These are phyloP conservation scores for Nannoperca australis DNA, from an alignment of 2,797 vertebrate genomes.

Conservation along the genomic window DNA sequence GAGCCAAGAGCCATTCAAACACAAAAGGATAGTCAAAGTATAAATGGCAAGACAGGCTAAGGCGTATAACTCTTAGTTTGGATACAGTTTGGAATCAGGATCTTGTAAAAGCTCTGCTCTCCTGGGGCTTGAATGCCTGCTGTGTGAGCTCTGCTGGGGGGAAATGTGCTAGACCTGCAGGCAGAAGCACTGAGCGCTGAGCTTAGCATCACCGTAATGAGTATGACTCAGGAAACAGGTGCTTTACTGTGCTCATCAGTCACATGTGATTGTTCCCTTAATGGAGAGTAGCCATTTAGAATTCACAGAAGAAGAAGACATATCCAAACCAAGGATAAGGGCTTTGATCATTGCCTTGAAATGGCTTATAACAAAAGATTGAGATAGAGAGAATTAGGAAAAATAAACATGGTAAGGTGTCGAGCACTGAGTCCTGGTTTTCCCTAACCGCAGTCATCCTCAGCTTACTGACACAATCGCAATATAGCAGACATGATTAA, in stretches of 20 bases:
- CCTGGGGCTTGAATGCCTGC: background rate
- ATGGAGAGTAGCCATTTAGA: constrained; percentile 44
- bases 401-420: constrained; percentile 27
- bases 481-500: constrained; percentile 53
- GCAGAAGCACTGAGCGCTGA: constrained; percentile 11
- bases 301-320: constrained; percentile 21
- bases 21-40: background rate
- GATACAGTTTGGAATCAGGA: background rate
- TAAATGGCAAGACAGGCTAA: background rate
- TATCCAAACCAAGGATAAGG: constrained; percentile 20
- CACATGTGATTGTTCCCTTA: constrained; percentile 42
- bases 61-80: background rate
- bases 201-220: constrained; percentile 40
- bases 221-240: constrained; percentile 31
- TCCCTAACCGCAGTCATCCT: constrained; percentile 9
- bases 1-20: background rate
- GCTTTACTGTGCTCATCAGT: constrained; percentile 48
- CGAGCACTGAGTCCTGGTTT: constrained; percentile 14
- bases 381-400: background rate
- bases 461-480: constrained; percentile 54
- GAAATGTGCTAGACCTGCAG: constrained; percentile 25
- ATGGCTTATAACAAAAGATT: constrained; percentile 19
- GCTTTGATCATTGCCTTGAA: constrained; percentile 40
- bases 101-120: background rate
- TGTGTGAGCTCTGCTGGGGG: constrained; percentile 22